Conservation (phyloP, 2,113 vertebrate genomes). For the Saimiri boliviensis region DNA sequence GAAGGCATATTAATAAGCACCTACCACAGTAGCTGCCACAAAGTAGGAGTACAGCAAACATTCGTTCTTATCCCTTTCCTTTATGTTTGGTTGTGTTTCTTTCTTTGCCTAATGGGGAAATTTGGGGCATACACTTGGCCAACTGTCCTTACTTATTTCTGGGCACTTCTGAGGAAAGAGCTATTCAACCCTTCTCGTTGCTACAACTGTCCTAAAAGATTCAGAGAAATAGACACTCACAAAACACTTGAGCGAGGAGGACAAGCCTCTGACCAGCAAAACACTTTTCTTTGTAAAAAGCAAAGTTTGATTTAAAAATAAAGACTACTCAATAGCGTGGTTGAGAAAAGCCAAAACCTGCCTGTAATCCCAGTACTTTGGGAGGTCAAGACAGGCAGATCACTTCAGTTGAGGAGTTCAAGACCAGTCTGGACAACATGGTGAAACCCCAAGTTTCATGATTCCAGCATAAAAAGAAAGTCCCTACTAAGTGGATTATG, state of each 20-base stretch:
- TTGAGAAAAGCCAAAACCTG: not conserved
- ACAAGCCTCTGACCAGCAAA: not conserved
- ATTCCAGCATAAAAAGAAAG: not conserved
- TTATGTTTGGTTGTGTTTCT: not conserved
- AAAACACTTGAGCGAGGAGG: not conserved
- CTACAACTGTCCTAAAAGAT: not conserved
- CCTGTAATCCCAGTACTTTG: no score
- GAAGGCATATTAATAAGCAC: not conserved
- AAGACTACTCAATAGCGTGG: not conserved
- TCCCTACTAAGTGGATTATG: accelerated
- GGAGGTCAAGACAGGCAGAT: no score
- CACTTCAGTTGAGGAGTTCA: no score
- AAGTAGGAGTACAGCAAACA: not conserved
- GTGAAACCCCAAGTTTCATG: no score
- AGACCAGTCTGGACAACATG: no score
- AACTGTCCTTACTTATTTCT: not conserved
- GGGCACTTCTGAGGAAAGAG: not conserved
- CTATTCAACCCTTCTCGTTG: not conserved
- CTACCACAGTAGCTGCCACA: not conserved
- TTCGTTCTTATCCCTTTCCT: not conserved
- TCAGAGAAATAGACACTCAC: not conserved
- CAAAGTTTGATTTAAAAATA: not conserved
- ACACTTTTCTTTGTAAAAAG: not conserved
- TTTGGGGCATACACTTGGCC: not conserved
- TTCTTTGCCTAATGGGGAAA: not conserved